Percentiles rank a stretch among this genome's conserved stretches.
These are phyloP conservation scores for Lepidocyrtinus sp. DNA, from an alignment of 2,888 invertebrate species.

Conservation along the genomic window DNA sequence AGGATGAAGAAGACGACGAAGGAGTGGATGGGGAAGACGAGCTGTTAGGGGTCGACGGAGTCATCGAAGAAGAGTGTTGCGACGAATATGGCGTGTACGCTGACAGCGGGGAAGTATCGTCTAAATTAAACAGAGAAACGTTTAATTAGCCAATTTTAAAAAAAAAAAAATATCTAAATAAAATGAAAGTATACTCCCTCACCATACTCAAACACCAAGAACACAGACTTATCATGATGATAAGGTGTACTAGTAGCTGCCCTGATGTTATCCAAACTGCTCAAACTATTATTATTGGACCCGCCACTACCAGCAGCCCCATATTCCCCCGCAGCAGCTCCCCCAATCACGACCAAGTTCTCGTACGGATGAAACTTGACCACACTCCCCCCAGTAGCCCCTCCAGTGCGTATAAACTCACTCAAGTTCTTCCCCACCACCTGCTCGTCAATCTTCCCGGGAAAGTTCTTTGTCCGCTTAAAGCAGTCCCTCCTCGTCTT, in stretches of 20 bases:
- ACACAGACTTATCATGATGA: slow-evolving; percentile 33
- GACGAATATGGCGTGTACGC: neutral
- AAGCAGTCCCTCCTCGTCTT: slow-evolving; percentile 76
- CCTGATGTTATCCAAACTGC: slow-evolving; percentile 5
- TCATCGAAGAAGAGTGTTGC: slow-evolving; percentile 62
- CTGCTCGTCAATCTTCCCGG: slow-evolving; percentile 84
- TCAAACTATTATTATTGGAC: neutral
- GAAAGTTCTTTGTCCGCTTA: slow-evolving; percentile 72
- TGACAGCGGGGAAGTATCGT: slow-evolving; percentile 32
- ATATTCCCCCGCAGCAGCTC: neutral
- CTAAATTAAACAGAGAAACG: neutral
- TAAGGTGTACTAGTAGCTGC: neutral
- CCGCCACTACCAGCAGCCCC: neutral
- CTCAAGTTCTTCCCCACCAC: slow-evolving; percentile 71
- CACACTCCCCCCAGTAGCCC: slow-evolving; percentile 80
- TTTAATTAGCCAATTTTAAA: neutral
- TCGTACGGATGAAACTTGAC: slow-evolving; percentile 93
- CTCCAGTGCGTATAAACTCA: slow-evolving; percentile 21
- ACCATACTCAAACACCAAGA: slow-evolving; percentile 45
- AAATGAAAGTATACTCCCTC: too few species aligned
- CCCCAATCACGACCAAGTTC: slow-evolving; percentile 88
- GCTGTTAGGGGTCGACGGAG: too few species aligned
- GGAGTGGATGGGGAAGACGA: slow-evolving; percentile 59
- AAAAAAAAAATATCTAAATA: neutral
- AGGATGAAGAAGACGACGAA: slow-evolving; percentile 57